Evolutionary conservation across 2,797 vertebrate species (phyloP).

Genomic region (Tiaroga cobitis): DNA sequence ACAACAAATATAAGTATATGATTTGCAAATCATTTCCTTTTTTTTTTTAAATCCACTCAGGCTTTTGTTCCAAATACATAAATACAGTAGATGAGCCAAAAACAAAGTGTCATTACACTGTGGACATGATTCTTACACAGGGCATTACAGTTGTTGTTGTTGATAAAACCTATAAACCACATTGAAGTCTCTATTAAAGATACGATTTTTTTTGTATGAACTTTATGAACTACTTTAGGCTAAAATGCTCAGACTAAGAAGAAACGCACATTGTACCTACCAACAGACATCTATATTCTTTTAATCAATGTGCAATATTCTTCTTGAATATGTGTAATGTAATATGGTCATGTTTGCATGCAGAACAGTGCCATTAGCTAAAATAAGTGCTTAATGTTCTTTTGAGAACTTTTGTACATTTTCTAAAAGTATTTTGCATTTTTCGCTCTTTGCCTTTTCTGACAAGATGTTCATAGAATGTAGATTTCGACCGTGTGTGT

Average conservation of each 20-base stretch:
- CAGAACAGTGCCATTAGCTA: conserved; percentile 81
- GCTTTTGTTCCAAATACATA: conserved; percentile 20
- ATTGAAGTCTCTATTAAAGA: conserved; percentile 34
- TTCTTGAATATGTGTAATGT: conserved; percentile 61
- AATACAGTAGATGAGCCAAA: conserved; percentile 25
- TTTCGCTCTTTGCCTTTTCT: conserved; percentile 59
- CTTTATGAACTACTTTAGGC: conserved; percentile 35
- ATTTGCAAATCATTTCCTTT: conserved; percentile 1
- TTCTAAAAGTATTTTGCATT: conserved; percentile 61
- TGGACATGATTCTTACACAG: conserved; percentile 21
- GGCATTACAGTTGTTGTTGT: conserved; percentile 31
- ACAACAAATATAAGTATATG: neutral
- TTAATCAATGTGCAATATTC: conserved; percentile 63
- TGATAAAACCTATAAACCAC: conserved; percentile 34
- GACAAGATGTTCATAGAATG: conserved; percentile 48
- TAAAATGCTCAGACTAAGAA: conserved; percentile 44
- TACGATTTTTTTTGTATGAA: conserved; percentile 40
- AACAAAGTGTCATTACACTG: conserved; percentile 23
- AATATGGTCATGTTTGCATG: conserved; percentile 71
- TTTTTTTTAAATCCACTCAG: conserved; percentile 15
- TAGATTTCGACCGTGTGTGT: conserved; percentile 54
- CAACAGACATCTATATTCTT: conserved; percentile 55
- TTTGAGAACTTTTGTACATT: conserved; percentile 61
- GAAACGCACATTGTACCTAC: conserved; percentile 55
- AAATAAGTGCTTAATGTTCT: conserved; percentile 81